Percentiles rank a stretch among this genome's conserved stretches.
phyloP scores from a whole-genome alignment of 2,888 invertebrate genomes.

The Tenthredo distinguenda region DNA sequence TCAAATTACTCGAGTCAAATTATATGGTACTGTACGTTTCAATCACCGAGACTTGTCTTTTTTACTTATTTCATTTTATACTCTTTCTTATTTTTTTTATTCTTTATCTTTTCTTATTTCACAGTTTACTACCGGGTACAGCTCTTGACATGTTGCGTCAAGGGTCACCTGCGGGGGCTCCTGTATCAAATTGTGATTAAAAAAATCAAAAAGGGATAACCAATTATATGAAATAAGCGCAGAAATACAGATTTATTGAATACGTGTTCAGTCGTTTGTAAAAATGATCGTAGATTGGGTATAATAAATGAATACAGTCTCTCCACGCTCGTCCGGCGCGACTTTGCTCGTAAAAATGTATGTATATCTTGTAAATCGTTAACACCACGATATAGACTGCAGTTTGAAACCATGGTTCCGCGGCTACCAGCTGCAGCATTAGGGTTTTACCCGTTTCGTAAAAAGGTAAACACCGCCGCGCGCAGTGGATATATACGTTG shows the following conservation, averaged over 20 bases:
- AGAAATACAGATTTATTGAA: neutral
- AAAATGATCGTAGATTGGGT: neutral
- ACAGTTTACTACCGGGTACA: neutral
- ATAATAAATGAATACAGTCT: neutral
- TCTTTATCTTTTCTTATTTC: neutral
- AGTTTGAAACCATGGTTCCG: neutral
- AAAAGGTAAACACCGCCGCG: slow-evolving; percentile 59
- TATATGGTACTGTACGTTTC: neutral
- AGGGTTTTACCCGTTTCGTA: slow-evolving; percentile 49
- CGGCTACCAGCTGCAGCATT: neutral
- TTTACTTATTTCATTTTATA: neutral
- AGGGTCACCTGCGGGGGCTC: no score
- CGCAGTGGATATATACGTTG: slow-evolving; percentile 56
- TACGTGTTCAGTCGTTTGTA: neutral
- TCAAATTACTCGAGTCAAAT: slow-evolving; percentile 69
- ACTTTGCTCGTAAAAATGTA: neutral
- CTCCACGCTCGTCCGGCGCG: no score
- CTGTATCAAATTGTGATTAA: no score
- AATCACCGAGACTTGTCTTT: neutral
- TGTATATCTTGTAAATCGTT: neutral
- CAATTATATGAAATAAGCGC: neutral
- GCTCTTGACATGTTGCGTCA: neutral
- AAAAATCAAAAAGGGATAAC: no score
- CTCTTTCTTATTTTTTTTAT: neutral
- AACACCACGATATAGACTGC: neutral